A percentile compares a stretch with the other conserved stretches of the same genome.
phyloP scores from a whole-genome alignment of 1,140 invertebrate species.

The Lysiphlebus fabarum region DNA sequence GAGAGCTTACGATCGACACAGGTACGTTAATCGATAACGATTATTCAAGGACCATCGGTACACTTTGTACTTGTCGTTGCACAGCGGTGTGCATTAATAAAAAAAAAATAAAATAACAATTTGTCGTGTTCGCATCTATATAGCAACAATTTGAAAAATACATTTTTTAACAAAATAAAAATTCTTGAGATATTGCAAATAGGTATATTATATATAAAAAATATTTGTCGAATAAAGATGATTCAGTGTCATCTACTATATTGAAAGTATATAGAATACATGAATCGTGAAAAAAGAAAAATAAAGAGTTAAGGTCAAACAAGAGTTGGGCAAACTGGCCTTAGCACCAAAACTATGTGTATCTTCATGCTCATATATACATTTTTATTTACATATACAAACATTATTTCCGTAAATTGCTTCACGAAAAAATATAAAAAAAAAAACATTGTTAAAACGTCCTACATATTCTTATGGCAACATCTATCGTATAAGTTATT shows the following conservation, averaged over 20 bases:
- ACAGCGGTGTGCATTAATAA: background rate
- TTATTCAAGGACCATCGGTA: slow-evolving; percentile 15
- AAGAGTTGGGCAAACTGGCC: background rate
- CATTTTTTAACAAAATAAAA: background rate
- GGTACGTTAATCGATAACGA: slow-evolving; percentile 16
- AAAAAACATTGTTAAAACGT: background rate
- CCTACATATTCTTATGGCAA: background rate
- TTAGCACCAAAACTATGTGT: background rate
- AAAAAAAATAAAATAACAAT: background rate
- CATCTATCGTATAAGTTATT: background rate
- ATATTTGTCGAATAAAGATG: background rate
- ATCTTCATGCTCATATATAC: background rate
- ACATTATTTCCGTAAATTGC: slow-evolving; percentile 8
- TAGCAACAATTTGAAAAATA: no score
- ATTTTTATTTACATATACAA: background rate
- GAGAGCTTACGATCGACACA: slow-evolving; percentile 8
- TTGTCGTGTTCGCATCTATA: no score
- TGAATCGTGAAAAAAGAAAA: background rate
- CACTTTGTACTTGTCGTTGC: slow-evolving; percentile 16
- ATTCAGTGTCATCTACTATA: background rate
- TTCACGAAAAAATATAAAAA: background rate
- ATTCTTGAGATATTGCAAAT: background rate
- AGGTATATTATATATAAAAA: slow-evolving; percentile 6
- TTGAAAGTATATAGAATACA: background rate
- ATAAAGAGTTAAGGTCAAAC: background rate